A percentile compares a stretch with the other conserved stretches of the same genome.
Conservation (phyloP, 2,888 invertebrate species). For the Silvanus unidentatus region DNA sequence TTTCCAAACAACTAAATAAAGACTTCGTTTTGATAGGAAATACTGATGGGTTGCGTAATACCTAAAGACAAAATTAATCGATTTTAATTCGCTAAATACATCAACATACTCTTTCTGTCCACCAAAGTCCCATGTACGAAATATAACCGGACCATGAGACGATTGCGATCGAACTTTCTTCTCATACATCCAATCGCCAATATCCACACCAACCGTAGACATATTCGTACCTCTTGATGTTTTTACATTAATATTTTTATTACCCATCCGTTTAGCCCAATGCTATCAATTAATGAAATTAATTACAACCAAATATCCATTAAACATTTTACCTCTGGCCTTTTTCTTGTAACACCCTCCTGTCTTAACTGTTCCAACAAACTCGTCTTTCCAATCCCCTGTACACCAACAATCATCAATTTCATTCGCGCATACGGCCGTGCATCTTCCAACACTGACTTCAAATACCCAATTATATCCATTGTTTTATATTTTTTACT, state of each 20-base stretch:
- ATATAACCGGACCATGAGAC: slow-evolving; percentile 76
- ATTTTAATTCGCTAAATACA: slow-evolving; percentile 7
- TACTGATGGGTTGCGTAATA: slow-evolving; percentile 99
- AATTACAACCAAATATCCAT: slow-evolving; percentile 2
- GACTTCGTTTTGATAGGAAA: slow-evolving; percentile 88
- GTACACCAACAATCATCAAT: slow-evolving; percentile 91
- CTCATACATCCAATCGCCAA: slow-evolving; percentile 91
- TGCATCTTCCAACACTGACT: slow-evolving; percentile 83
- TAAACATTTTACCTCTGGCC: slow-evolving; percentile 52
- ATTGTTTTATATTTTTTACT: slow-evolving; percentile 91
- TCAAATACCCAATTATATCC: slow-evolving; percentile 90
- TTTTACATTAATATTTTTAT: slow-evolving; percentile 71
- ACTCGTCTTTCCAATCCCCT: slow-evolving; percentile 84
- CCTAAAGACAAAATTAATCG: too few species aligned
- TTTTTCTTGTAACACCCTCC: slow-evolving; percentile 72
- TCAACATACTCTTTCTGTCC: slow-evolving; percentile 81
- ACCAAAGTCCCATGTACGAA: slow-evolving; percentile 98
- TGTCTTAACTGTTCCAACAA: slow-evolving; percentile 80
- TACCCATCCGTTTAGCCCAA: slow-evolving; percentile 94
- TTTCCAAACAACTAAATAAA: slow-evolving; percentile 94
- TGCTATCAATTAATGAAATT: slow-evolving; percentile 51
- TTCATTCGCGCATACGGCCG: slow-evolving; percentile 92
- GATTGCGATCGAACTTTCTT: slow-evolving; percentile 71
- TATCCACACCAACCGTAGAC: slow-evolving; percentile 97
- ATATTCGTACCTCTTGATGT: slow-evolving; percentile 74